Conservation (phyloP, 2,113 vertebrate species). For the Zosterops pallidus region DNA sequence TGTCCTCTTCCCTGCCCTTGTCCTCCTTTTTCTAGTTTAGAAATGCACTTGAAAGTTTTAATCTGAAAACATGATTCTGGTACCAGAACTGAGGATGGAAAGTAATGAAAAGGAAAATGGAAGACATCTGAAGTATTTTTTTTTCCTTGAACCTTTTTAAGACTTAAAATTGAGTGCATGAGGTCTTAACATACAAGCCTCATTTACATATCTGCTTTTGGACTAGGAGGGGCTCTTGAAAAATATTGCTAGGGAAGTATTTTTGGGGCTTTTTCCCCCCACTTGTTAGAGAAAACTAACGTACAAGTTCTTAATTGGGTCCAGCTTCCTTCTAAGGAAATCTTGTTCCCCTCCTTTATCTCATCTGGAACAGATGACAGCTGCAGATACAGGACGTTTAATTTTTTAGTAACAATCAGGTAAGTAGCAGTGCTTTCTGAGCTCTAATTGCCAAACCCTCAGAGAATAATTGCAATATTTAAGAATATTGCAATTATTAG, state of each 20-base stretch:
- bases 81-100: neutral
- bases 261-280: rapidly evolving
- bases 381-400: neutral
- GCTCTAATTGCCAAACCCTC: neutral
- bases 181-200: neutral
- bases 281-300: neutral
- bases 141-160: constrained; percentile 17
- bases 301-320: neutral
- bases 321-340: neutral
- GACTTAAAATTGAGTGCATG: neutral
- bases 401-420: neutral
- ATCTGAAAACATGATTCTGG: constrained; percentile 26
- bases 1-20: constrained; percentile 59
- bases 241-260: neutral
- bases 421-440: neutral
- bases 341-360: neutral
- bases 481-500: neutral
- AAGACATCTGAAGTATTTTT: neutral
- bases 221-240: neutral
- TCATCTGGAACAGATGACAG: neutral
- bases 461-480: neutral
- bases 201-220: constrained; percentile 22
- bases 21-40: constrained; percentile 52
- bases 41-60: constrained; percentile 25
- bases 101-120: constrained; percentile 2